Conservation (phyloP, 2,797 vertebrate species). For the Esox masquinongy region DNA sequence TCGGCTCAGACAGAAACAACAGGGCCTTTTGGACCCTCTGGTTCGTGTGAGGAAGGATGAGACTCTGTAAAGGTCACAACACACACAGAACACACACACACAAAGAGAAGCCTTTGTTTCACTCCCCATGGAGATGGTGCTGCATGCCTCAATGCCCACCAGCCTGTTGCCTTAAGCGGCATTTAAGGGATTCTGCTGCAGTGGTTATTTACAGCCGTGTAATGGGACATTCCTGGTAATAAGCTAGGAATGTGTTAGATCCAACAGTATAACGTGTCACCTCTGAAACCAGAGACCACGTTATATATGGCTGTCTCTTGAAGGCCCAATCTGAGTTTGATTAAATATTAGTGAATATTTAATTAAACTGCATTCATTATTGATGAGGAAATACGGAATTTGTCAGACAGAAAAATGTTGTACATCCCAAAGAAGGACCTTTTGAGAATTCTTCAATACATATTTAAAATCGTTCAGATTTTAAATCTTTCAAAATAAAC, state of each 20-base stretch:
- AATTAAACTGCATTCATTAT: slow-evolving; percentile 4
- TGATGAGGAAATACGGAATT: slow-evolving; percentile 6
- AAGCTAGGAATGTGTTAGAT: neutral
- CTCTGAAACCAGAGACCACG: neutral
- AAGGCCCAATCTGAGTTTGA: neutral
- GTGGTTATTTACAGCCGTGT: neutral
- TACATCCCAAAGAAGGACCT: neutral
- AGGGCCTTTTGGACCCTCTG: slow-evolving; percentile 45
- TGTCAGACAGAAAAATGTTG: slow-evolving; percentile 7
- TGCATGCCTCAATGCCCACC: slow-evolving; percentile 39
- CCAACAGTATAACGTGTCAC: neutral
- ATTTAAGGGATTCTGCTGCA: neutral
- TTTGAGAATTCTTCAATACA: neutral
- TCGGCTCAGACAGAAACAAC: slow-evolving; percentile 60
- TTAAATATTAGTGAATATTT: neutral
- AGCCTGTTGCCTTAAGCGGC: slow-evolving; percentile 15
- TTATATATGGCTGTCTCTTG: neutral
- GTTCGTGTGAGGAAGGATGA: slow-evolving; percentile 48
- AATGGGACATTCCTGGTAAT: neutral
- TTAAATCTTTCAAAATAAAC: neutral
- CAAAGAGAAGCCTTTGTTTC: slow-evolving; percentile 69
- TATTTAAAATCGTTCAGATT: neutral
- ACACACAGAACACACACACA: slow-evolving; percentile 13
- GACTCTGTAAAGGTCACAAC: slow-evolving; percentile 40
- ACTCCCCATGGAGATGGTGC: slow-evolving; percentile 33